A percentile compares a stretch with the other conserved stretches of the same genome.
Evolutionary conservation across 2,113 vertebrate species (phyloP).

Genomic region (Fregetta grallaria): DNA sequence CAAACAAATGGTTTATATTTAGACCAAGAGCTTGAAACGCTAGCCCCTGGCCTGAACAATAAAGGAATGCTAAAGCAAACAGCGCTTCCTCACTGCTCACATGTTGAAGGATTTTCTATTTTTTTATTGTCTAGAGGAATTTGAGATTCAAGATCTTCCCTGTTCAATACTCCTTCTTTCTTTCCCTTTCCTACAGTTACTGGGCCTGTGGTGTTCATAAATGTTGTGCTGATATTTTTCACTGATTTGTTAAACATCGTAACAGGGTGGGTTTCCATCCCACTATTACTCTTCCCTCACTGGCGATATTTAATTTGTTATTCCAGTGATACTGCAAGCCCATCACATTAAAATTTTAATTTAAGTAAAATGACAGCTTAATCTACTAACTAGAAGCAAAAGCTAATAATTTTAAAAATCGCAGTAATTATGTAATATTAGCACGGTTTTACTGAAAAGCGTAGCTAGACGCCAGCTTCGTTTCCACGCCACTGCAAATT

Average conservation of each 20-base stretch:
- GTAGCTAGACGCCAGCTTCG: neutral
- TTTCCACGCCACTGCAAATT: neutral
- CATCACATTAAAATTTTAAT: neutral
- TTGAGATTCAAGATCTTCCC: neutral
- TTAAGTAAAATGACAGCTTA: conserved; percentile 20
- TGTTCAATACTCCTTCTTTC: neutral
- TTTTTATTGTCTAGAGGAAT: conserved; percentile 22
- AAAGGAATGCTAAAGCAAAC: neutral
- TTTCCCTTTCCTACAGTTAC: neutral
- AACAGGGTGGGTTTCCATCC: neutral
- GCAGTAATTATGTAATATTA: neutral
- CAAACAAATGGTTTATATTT: conserved; percentile 51
- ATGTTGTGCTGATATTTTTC: neutral
- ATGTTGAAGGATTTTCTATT: neutral
- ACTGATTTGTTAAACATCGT: neutral
- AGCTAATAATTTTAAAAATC: neutral
- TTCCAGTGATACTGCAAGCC: neutral
- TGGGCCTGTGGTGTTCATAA: neutral
- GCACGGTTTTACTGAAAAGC: neutral
- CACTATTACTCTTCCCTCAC: neutral
- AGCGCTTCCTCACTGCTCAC: neutral
- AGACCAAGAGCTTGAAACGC: conserved; percentile 7
- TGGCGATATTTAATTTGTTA: neutral
- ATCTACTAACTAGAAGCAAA: neutral
- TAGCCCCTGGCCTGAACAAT: conserved; percentile 21